A percentile compares a stretch with the other conserved stretches of the same genome.
Conservation (phyloP, 2,797 vertebrate genomes). For the Sphaeramia orbicularis region DNA sequence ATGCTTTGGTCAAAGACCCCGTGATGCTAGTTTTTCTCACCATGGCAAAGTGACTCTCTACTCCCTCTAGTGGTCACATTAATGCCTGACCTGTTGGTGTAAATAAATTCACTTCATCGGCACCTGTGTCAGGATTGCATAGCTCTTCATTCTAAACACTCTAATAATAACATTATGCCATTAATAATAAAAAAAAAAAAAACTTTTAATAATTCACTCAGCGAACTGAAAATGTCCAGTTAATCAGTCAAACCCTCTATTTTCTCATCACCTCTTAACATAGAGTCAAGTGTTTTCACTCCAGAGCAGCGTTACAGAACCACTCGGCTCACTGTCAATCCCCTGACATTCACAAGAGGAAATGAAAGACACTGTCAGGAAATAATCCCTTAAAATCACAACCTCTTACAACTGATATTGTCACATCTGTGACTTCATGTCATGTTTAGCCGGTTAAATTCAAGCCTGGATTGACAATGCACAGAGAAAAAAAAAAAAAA, state of each 20-base stretch:
- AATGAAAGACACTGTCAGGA: constrained; percentile 4
- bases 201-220: background rate
- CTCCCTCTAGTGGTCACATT: no score
- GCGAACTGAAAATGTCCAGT: background rate
- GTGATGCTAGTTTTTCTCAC: no score
- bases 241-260: background rate
- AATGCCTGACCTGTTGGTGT: no score
- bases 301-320: background rate
- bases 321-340: constrained; percentile 1
- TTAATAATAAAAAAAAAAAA: no score
- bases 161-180: no score
- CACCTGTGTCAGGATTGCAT: no score
- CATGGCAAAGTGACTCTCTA: no score
- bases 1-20: no score
- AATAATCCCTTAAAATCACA: constrained; percentile 8
- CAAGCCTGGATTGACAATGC: background rate
- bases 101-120: no score
- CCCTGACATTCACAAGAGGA: background rate
- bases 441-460: background rate
- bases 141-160: no score
- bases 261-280: background rate
- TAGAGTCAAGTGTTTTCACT: background rate
- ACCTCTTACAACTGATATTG: background rate
- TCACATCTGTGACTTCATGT: background rate
- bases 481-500: no score